Evolutionary conservation across 2,888 invertebrate genomes (phyloP), one percentile per base, ranked within the genome.

Genomic region (Agapostemon virescens): DNA sequence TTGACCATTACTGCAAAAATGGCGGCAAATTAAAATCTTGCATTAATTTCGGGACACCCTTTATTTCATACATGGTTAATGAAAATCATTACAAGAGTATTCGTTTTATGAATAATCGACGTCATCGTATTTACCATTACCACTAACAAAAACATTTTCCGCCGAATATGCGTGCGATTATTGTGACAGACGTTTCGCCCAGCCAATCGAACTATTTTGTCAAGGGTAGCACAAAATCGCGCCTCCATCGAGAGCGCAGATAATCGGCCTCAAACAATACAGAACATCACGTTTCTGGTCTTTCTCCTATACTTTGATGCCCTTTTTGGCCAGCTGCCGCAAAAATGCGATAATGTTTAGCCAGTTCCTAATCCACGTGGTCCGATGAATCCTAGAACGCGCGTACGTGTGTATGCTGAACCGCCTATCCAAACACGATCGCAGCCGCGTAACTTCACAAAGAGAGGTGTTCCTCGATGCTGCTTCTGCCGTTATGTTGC

Each of bases 281-380:
- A 26, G 52, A 26, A 55, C 23, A 55, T 15, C 26, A 13, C 52
- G 52, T 5, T 55, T 11, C 23, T 52, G 42, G 23, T 42, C 30
- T 20, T 20, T 52, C 66, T 38, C 33, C 30, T n/a, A 30, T n/a
- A 26, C 20, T 68, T 9, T 30, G 7, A 6, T 26, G 52, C 52
- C n/a, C 6, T 15, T 52, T 1, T 20, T 5, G 20, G 36, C 69
- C 79, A 74, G 70, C 36, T 74, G 79, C 33, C 42, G 23, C 23
- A 42, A 69, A 79, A 58, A 68, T 71, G 63, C 17, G 38, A 49
- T 52, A 45, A 69, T 79, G 33, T 72, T 79, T 79, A 58, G 79
- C 66, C 74, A 79, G 64, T 38, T 1, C 52, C 45, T 1, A 45
- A 20, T 45, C 45, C 45, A 17, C 6, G 45, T 15, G 20, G 17